Evolutionary conservation across 2,888 invertebrate genomes (phyloP).

Genomic region (Vesta saturnalis): DNA sequence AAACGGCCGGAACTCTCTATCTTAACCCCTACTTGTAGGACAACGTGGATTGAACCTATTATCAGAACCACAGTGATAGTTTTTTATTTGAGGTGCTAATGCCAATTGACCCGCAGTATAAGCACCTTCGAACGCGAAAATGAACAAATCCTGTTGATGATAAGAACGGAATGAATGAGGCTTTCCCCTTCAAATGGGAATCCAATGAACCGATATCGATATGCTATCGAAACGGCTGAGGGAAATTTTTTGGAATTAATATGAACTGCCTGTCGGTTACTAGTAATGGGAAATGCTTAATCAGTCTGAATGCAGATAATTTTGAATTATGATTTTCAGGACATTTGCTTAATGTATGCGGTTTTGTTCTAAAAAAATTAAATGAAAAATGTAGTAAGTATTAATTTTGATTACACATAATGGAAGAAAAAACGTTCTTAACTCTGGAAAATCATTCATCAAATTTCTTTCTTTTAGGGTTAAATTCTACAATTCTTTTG

Average conservation of each 20-base stretch:
- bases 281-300: constrained; percentile 31
- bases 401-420: no score
- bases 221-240: constrained; percentile 27
- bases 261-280: constrained; percentile 23
- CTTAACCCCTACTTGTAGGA: constrained; percentile 28
- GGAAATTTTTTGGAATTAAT: constrained; percentile 33
- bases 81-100: constrained; percentile 27
- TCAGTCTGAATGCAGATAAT: constrained; percentile 22
- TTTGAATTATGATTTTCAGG: constrained; percentile 29
- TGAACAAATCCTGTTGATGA: constrained; percentile 23
- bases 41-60: constrained; percentile 27
- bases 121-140: constrained; percentile 24
- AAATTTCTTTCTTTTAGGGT: no score
- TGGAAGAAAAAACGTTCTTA: no score
- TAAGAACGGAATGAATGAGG: constrained; percentile 28
- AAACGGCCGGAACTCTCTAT: constrained; percentile 33
- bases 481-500: no score
- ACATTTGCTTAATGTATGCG: constrained; percentile 10
- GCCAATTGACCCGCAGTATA: constrained; percentile 21
- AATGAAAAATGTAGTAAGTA: background rate
- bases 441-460: no score
- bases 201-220: constrained; percentile 28
- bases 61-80: constrained; percentile 24
- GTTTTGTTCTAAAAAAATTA: constrained; percentile 1
- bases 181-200: constrained; percentile 21